Evolutionary conservation across 2,113 vertebrate species (phyloP).

Genomic region (Podilymbus podiceps): DNA sequence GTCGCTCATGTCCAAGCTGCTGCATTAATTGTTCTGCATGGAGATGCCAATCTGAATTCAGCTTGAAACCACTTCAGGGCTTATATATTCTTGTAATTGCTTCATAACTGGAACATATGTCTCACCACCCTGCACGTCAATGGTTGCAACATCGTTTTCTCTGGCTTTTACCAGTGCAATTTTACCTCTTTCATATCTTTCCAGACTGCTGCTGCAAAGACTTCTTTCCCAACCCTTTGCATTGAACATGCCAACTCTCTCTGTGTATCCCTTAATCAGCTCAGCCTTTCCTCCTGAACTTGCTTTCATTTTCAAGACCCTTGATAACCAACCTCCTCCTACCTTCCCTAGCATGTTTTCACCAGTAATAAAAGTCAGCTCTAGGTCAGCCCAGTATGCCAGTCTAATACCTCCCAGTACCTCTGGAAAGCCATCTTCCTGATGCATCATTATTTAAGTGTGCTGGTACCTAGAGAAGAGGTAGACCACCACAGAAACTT

Average conservation of each 20-base stretch:
- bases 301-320: not conserved
- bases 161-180: slow-evolving; percentile 29
- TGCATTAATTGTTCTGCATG: not conserved
- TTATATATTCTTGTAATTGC: slow-evolving; percentile 60
- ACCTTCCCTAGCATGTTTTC: not conserved
- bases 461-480: not conserved
- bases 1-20: not conserved
- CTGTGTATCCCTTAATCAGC: not conserved
- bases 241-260: not conserved
- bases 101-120: slow-evolving; percentile 56
- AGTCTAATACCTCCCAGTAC: not conserved
- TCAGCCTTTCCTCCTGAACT: not conserved
- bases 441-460: not conserved
- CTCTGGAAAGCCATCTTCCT: not conserved
- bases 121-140: slow-evolving; percentile 42
- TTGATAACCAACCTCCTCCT: not conserved
- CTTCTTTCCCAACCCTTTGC: not conserved
- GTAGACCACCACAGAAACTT: not conserved
- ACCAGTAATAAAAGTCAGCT: not conserved
- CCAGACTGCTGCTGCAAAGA: slow-evolving; percentile 13
- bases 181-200: slow-evolving; percentile 33
- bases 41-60: slow-evolving; percentile 10
- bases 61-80: slow-evolving; percentile 41
- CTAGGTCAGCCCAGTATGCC: not conserved
- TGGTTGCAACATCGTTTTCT: slow-evolving; percentile 52